Base-by-base conservation (phyloP, 2,888 invertebrate species). In the Heliconius charithonia region DNA sequence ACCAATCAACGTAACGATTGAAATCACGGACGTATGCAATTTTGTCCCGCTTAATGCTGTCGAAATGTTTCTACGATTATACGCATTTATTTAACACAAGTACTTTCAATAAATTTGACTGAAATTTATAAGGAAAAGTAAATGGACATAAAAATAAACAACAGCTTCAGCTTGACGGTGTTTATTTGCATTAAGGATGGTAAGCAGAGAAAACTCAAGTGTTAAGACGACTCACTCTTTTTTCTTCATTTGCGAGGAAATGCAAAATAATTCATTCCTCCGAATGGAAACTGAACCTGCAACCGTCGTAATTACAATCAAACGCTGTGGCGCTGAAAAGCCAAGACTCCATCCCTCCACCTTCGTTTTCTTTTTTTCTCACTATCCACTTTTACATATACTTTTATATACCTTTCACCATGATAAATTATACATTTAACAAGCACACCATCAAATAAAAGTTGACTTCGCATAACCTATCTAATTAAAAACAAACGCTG, bases 401-500 rank as follows among this genome's bases (percentile, higher is more conserved):
- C 25, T n/a, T 66, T 19, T 25, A 25, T 9, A 51, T 29, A 29
- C 45, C 19, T 22, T 51, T 19, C 25, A 70, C 16, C 41, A 27
- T 56, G 29, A 19, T 29, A 37, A n/a, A 41, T 59, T 25, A 25
- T 27, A 63, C 3, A 74, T 73, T 63, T 29, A 74, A 74, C 41
- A 45, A 74, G 45, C 22, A 19, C 45, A 45, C 45, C 27, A 74
- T 45, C 63, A 74, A 45, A 63, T 74, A 65, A 65, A 51, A 37
- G 32, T 25, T 66, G 63, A 75, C n/a, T 76, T 74, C 79, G 67
- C 59, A 62, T 75, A 76, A 62, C 19, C 51, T 66, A 37, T 73
- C 79, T 76, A 73, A 79, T 74, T 71, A 81, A 78, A 81, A 75
- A 32, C 65, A 79, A 79, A 81, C 73, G 69, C 75, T 78, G 74